Evolutionary conservation across 2,113 vertebrate species (phyloP).

Genomic region (Mesembrinibis cayennensis): DNA sequence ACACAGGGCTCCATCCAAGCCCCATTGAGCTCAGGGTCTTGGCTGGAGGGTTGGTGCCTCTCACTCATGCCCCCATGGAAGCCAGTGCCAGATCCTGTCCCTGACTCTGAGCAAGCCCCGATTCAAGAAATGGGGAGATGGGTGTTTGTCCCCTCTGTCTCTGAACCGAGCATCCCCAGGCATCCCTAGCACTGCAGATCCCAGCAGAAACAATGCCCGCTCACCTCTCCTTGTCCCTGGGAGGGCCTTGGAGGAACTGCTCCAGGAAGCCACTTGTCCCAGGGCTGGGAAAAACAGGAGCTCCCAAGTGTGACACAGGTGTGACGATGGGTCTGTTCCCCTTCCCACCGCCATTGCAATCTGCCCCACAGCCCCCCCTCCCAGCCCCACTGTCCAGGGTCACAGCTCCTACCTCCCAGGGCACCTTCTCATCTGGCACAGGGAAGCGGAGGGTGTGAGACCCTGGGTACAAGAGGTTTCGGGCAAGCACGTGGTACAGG

Average conservation of each 20-base stretch:
- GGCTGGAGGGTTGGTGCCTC: not conserved
- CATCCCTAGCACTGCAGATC: not conserved
- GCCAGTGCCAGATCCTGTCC: not conserved
- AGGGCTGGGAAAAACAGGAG: not conserved
- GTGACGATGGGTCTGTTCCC: not conserved
- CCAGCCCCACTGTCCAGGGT: not conserved
- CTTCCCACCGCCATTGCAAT: not conserved
- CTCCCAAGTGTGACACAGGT: not conserved
- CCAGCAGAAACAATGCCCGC: not conserved
- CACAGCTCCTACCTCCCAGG: slow-evolving; percentile 85
- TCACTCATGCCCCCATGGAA: not conserved
- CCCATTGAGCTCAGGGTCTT: not conserved
- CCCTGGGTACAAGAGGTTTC: slow-evolving; percentile 81
- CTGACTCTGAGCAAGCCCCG: not conserved
- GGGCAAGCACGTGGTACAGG: slow-evolving; percentile 75
- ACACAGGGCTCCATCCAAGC: rapidly evolving
- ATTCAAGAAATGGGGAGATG: not conserved
- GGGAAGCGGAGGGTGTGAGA: slow-evolving; percentile 82
- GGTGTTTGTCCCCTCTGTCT: not conserved
- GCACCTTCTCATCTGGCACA: slow-evolving; percentile 93
- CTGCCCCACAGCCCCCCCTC: not conserved
- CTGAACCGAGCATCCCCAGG: not conserved
- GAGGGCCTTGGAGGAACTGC: not conserved
- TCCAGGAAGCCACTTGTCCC: not conserved
- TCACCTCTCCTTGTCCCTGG: not conserved